phyloP scores from a whole-genome alignment of 1,140 invertebrate genomes.

The Drosophila carrolli region DNA sequence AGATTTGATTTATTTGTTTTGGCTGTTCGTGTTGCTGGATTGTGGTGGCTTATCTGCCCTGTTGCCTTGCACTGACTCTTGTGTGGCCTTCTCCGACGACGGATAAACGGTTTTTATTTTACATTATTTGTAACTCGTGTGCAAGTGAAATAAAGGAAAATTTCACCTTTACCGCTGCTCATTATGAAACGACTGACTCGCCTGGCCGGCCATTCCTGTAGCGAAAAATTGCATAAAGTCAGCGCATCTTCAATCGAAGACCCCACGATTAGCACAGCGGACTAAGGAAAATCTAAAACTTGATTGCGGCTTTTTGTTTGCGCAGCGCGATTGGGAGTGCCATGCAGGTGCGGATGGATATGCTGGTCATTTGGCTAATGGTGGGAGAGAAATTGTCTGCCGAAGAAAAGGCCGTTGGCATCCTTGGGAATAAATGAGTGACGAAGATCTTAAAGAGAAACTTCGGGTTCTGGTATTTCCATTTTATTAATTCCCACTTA shows the following conservation, averaged over 20 bases:
- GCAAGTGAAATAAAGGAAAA: slow-evolving; percentile 38
- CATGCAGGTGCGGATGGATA: slow-evolving; percentile 56
- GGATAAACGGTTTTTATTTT: slow-evolving; percentile 53
- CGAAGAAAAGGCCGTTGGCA: slow-evolving; percentile 16
- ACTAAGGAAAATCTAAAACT: slow-evolving; percentile 46
- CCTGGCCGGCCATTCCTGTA: slow-evolving; percentile 59
- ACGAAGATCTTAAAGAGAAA: background rate
- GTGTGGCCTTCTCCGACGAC: slow-evolving; percentile 58
- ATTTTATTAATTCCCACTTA: background rate
- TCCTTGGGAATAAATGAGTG: slow-evolving; percentile 21
- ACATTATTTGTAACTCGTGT: slow-evolving; percentile 36
- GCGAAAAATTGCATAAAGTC: slow-evolving; percentile 69
- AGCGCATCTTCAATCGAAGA: slow-evolving; percentile 68
- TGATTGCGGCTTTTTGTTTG: slow-evolving; percentile 52
- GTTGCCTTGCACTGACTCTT: slow-evolving; percentile 55
- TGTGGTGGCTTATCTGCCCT: slow-evolving; percentile 24
- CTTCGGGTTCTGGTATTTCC: background rate
- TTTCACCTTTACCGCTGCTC: slow-evolving; percentile 69
- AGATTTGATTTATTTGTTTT: slow-evolving; percentile 77
- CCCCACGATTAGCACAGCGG: slow-evolving; percentile 10
- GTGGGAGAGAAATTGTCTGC: slow-evolving; percentile 45
- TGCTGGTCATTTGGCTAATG: slow-evolving; percentile 53
- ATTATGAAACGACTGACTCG: slow-evolving; percentile 71
- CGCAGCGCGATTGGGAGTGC: slow-evolving; percentile 53
- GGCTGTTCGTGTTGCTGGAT: slow-evolving; percentile 60